Percentiles rank a stretch among this genome's conserved stretches.
Conservation (phyloP, 2,797 vertebrate species). For the Pseudochromis fuscus region DNA sequence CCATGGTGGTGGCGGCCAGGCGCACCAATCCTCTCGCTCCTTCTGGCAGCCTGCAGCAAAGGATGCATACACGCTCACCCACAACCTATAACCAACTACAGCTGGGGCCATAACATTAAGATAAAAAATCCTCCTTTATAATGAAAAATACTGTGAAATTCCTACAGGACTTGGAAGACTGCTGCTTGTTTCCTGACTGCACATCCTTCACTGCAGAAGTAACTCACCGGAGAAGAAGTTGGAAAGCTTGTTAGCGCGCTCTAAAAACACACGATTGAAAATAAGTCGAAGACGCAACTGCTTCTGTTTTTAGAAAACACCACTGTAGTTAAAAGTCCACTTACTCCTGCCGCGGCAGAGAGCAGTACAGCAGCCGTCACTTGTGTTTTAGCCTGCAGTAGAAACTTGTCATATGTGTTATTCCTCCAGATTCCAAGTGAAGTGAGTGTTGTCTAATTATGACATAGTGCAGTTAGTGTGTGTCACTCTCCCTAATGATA, state of each 20-base stretch:
- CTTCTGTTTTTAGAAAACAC: slow-evolving; percentile 34
- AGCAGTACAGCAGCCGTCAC: slow-evolving; percentile 25
- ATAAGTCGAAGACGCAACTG: slow-evolving; percentile 6
- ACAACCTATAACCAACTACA: no score
- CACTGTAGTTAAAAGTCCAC: slow-evolving; percentile 22
- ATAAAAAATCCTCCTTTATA: no score
- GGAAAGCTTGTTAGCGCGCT: not conserved
- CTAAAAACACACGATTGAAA: slow-evolving; percentile 3
- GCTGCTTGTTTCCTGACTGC: not conserved
- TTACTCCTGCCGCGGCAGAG: slow-evolving; percentile 20
- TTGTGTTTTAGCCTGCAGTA: slow-evolving; percentile 53
- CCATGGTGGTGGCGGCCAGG: no score
- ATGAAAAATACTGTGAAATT: no score
- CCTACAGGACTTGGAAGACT: not conserved
- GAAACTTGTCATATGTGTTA: slow-evolving; percentile 67
- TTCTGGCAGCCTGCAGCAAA: no score
- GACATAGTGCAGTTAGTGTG: slow-evolving; percentile 73
- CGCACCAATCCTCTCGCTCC: no score
- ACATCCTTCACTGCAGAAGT: not conserved
- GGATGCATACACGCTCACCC: no score
- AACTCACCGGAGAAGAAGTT: not conserved
- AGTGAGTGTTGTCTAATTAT: slow-evolving; percentile 77
- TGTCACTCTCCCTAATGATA: slow-evolving; percentile 77
- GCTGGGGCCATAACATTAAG: no score
- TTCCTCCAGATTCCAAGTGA: slow-evolving; percentile 61